phyloP scores from a whole-genome alignment of 2,888 invertebrate species.

The Drosophila falleni region DNA sequence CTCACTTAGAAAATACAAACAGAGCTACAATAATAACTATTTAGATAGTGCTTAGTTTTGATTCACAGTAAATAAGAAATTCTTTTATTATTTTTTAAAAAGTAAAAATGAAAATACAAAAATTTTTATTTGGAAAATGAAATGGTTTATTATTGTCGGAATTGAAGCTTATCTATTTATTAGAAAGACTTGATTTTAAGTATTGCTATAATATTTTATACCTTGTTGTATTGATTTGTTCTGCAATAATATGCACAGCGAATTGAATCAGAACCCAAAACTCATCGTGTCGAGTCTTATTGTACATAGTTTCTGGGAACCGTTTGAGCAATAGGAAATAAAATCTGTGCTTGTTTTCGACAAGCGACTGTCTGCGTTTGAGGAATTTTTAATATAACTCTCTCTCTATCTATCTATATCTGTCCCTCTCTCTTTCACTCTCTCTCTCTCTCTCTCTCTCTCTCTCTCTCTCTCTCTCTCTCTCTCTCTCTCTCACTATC shows the following conservation, averaged over 20 bases:
- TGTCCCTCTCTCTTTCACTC: no score
- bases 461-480: neutral
- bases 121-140: no score
- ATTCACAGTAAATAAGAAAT: no score
- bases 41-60: no score
- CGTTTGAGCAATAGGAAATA: constrained; percentile 16
- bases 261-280: neutral
- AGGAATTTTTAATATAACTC: constrained; percentile 48
- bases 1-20: neutral
- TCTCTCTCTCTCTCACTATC: neutral
- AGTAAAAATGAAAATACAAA: no score
- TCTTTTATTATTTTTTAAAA: no score
- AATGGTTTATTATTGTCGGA: no score
- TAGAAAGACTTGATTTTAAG: neutral
- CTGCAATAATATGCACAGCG: no score
- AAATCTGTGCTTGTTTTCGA: neutral
- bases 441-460: neutral
- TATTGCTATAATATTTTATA: no score
- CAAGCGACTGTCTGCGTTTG: constrained; percentile 18
- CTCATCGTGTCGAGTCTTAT: neutral
- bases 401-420: no score
- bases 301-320: neutral
- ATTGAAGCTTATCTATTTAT: neutral
- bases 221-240: no score
- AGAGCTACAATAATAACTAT: neutral